Percentiles rank a stretch among this genome's conserved stretches.
Conservation (phyloP, 2,888 invertebrate genomes). For the Acronicta alni region DNA sequence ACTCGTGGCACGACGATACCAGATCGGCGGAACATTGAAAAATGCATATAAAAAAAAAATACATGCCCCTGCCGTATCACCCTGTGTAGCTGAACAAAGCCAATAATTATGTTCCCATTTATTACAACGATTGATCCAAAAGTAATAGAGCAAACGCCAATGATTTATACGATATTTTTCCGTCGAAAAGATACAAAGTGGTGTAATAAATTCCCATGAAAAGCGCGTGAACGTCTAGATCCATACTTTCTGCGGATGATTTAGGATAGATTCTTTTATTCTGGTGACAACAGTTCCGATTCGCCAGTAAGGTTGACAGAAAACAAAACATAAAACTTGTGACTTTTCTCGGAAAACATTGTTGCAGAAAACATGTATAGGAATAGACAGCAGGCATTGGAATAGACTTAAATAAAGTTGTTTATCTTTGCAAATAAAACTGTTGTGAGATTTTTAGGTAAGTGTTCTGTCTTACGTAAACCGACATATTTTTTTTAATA, state of each 20-base stretch:
- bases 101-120: conserved; percentile 1
- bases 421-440: too few species aligned
- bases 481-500: too few species aligned
- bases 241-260: conserved; percentile 28
- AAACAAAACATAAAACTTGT: neutral
- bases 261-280: conserved; percentile 39
- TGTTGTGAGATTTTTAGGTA: too few species aligned
- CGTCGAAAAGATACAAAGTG: conserved; percentile 28
- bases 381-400: too few species aligned
- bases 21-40: too few species aligned
- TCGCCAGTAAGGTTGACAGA: too few species aligned
- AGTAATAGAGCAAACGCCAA: conserved; percentile 9
- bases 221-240: conserved; percentile 25
- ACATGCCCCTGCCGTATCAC: too few species aligned
- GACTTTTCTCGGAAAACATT: neutral
- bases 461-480: too few species aligned
- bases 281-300: conserved; percentile 11
- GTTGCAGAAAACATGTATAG: too few species aligned
- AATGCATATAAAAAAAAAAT: too few species aligned
- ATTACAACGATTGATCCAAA: conserved; percentile 20
- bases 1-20: too few species aligned
- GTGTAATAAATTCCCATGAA: conserved; percentile 42
- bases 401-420: too few species aligned
- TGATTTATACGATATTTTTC: conserved; percentile 33
- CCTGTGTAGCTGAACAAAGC: neutral